phyloP scores from a whole-genome alignment of 2,888 invertebrate species.

The Tinea semifulvella region DNA sequence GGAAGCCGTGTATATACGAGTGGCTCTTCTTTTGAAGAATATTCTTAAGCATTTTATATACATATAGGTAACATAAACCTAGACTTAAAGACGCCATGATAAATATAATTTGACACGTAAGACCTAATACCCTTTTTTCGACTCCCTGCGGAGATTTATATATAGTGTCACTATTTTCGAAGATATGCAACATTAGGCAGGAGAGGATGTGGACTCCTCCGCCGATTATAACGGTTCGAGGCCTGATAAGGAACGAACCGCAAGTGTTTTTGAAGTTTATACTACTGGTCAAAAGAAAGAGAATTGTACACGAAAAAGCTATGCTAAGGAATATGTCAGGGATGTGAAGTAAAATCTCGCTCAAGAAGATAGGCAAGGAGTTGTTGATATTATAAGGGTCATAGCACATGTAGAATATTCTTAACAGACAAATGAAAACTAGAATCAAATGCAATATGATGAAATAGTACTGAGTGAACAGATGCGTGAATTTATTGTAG shows the following conservation, averaged over 20 bases:
- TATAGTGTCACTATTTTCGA: conserved; percentile 68
- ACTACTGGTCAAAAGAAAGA: conserved; percentile 85
- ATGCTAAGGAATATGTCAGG: conserved; percentile 88
- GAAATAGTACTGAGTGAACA: conserved; percentile 89
- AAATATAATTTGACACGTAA: conserved; percentile 86
- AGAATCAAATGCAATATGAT: conserved; percentile 84
- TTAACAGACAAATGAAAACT: conserved; percentile 81
- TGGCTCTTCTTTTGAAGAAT: conserved; percentile 80
- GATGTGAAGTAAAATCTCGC: conserved; percentile 83
- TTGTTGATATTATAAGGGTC: conserved; percentile 91
- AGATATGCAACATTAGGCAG: conserved; percentile 84
- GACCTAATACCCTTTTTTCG: conserved; percentile 71
- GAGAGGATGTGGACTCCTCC: conserved; percentile 81
- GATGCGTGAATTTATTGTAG: conserved; percentile 85
- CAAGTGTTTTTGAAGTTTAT: conserved; percentile 76
- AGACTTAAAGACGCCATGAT: conserved; percentile 85
- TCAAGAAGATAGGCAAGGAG: conserved; percentile 79
- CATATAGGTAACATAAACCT: conserved; percentile 85
- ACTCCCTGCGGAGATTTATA: conserved; percentile 50
- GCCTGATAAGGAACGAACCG: conserved; percentile 77
- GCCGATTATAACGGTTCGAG: conserved; percentile 79
- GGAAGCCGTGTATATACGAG: conserved; percentile 80
- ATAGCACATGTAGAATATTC: conserved; percentile 88
- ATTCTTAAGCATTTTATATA: conserved; percentile 80
- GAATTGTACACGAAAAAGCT: conserved; percentile 87